Evolutionary conservation across 2,888 invertebrate species (phyloP), one percentile per base, ranked within the genome.

Genomic region (Trichopria drosophilae): DNA sequence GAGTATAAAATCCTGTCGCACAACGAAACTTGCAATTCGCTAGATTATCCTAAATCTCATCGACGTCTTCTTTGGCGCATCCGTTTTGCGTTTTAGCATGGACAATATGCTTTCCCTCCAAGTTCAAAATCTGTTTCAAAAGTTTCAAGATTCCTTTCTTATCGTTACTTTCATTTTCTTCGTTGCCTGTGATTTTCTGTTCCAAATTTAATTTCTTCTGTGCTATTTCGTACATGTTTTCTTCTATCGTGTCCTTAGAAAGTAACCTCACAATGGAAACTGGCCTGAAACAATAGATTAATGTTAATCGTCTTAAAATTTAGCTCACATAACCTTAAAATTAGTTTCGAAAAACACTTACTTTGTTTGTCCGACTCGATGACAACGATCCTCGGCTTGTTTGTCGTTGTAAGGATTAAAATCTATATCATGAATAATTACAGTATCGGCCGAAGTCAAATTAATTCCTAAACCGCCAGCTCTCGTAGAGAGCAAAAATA

Each of bases 391-490:
- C 74, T 97, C 96, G 0, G 97, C 97, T 77, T 96, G 95, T 76
- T 95, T 96, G 75, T 98, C 97, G 75, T 97, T 97, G 77, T 97
- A 96, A 0, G 97, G 97, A 79, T 98, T 98, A 75, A 94, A 96
- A 79, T 98, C 98, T 41, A 97, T 93, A 71, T 98, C 98, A 75
- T 98, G 96, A 58, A 98, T 88, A 64, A 95, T 88, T 61, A 97
- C 97, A 9, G 91, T 91, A 78, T 97, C 95, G 0, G 98, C 97
- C 0, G 93, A 86, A 0, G 93, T 93, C 58, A 95, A 81, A 79
- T 95, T 95, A 68, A 95, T 94, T 46, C 95, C 95, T 41, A 95
- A 81, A n/a, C 97, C 98, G 23, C 97, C 97, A 1, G 97, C 97
- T 71, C 84, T 85, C 0, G 97, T 97, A 4, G 95, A 94, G 63